Evolutionary conservation across 1,140 invertebrate species (phyloP).

Genomic region (Mamestra configurata): DNA sequence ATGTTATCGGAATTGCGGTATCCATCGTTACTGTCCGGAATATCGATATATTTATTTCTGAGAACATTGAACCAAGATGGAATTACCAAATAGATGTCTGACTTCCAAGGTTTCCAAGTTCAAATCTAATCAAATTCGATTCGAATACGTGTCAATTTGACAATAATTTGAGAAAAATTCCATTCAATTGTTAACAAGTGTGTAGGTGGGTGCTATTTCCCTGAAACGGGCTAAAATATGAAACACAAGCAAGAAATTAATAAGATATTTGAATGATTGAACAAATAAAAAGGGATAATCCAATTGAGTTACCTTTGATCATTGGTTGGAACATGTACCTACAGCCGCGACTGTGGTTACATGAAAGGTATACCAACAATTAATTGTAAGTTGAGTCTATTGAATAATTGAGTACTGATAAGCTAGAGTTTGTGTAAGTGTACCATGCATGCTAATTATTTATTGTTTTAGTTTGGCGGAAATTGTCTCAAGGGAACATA

Average conservation of each 20-base stretch:
- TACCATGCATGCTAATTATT: too few species aligned
- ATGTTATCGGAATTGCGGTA: slow-evolving; percentile 28
- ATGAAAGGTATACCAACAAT: not conserved
- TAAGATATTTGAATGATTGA: too few species aligned
- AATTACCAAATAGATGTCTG: not conserved
- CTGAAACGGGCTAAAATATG: too few species aligned
- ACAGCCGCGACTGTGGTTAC: slow-evolving; percentile 1
- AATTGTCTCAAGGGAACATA: too few species aligned
- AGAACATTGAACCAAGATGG: not conserved
- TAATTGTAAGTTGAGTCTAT: too few species aligned
- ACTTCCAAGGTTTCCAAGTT: not conserved
- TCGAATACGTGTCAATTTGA: too few species aligned
- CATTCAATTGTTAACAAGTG: not conserved
- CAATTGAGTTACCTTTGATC: not conserved
- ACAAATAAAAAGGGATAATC: not conserved
- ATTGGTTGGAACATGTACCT: not conserved
- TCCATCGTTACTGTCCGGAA: not conserved
- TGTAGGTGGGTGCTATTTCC: too few species aligned
- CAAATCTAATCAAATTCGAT: not conserved
- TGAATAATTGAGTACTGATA: too few species aligned
- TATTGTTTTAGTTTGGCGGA: too few species aligned
- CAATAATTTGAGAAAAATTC: not conserved
- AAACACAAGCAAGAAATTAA: not conserved
- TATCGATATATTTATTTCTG: not conserved
- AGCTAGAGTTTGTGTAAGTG: too few species aligned